phyloP scores from a whole-genome alignment of 2,113 vertebrate genomes.

The Microtus richardsoni region DNA sequence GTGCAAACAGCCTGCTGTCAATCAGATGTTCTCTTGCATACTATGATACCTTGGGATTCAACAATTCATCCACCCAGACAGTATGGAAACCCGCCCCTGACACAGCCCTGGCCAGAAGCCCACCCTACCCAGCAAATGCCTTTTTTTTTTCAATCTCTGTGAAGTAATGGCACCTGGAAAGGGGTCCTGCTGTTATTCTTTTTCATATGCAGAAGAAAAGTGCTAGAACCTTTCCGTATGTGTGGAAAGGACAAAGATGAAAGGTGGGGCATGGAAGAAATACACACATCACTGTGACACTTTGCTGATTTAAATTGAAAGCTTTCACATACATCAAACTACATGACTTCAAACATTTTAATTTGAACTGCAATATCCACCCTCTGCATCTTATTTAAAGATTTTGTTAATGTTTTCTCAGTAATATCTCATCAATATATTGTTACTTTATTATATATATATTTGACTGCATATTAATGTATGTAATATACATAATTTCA shows the following conservation, averaged over 20 bases:
- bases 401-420: not conserved
- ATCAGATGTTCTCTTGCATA: not conserved
- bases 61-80: not conserved
- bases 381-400: not conserved
- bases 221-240: not conserved
- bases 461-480: not conserved
- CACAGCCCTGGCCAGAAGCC: no score
- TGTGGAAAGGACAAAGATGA: rapidly evolving
- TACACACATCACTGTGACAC: not conserved
- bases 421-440: not conserved
- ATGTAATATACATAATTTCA: not conserved
- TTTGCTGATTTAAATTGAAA: not conserved
- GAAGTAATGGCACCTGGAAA: not conserved
- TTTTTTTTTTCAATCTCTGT: no score
- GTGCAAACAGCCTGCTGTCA: not conserved
- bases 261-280: not conserved
- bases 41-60: not conserved
- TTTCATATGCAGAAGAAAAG: not conserved
- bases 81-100: rapidly evolving
- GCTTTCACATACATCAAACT: not conserved
- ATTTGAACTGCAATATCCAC: not conserved
- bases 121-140: no score
- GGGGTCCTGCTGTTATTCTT: not conserved
- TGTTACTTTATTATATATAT: not conserved
- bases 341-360: not conserved